Conservation (phyloP, 1,140 invertebrate species). For the Rhynchophorus ferrugineus region DNA sequence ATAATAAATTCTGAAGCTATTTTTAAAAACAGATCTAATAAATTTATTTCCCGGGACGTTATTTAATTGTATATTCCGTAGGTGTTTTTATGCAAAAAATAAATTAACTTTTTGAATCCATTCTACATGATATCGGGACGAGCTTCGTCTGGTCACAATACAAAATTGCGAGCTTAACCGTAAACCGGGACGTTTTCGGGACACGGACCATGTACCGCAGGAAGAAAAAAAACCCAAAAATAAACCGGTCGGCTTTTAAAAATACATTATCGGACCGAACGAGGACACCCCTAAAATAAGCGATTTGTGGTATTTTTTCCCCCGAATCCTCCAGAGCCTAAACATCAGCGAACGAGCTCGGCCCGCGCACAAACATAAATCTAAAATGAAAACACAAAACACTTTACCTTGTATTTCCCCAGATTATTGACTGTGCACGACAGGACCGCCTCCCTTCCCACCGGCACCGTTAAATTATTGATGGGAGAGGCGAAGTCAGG, state of each 20-base stretch:
- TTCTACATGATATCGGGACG: too few relatives aligned
- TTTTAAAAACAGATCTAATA: too few relatives aligned
- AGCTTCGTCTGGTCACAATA: too few relatives aligned
- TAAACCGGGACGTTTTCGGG: too few relatives aligned
- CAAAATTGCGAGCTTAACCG: too few relatives aligned
- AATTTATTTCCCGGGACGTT: too few relatives aligned
- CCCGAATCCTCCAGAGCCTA: neutral
- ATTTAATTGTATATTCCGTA: too few relatives aligned
- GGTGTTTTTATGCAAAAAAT: too few relatives aligned
- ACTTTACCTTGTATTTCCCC: slow-evolving; percentile 68
- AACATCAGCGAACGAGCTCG: neutral
- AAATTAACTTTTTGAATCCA: too few relatives aligned
- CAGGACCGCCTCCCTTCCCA: slow-evolving; percentile 68
- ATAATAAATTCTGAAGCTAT: too few relatives aligned
- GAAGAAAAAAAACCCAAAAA: neutral
- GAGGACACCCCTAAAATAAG: neutral
- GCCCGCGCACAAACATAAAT: neutral
- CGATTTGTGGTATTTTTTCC: neutral
- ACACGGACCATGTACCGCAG: too few relatives aligned
- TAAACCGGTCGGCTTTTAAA: neutral
- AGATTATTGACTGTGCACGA: slow-evolving; percentile 72
- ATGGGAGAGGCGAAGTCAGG: slow-evolving; percentile 67
- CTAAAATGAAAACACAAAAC: slow-evolving; percentile 5
- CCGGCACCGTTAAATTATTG: slow-evolving; percentile 69
- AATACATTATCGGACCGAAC: neutral